A percentile compares a stretch with the other conserved stretches of the same genome.
Evolutionary conservation across 2,113 vertebrate species (phyloP).

Genomic region (Hylia prasina): DNA sequence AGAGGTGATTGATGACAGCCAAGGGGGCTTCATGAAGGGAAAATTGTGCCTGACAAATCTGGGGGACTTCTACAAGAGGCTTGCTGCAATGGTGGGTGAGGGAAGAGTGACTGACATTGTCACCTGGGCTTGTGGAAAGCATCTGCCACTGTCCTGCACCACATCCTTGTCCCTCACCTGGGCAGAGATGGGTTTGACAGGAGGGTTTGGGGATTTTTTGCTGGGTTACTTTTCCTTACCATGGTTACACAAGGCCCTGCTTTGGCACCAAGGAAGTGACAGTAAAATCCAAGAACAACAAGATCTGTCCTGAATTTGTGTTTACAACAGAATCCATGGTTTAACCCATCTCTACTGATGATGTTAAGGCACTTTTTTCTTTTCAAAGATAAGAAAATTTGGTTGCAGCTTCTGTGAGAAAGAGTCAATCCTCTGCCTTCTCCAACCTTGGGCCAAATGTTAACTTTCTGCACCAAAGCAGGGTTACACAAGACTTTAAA

Average conservation of each 20-base stretch:
- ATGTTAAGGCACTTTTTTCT: rapidly evolving
- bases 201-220: background rate
- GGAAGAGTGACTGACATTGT: background rate
- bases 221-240: background rate
- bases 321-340: background rate
- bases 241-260: background rate
- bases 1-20: background rate
- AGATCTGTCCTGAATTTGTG: background rate
- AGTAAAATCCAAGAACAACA: background rate
- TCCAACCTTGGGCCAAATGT: background rate
- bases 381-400: background rate
- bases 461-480: background rate
- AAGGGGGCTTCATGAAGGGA: background rate
- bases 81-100: rapidly evolving
- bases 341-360: background rate
- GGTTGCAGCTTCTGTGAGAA: background rate
- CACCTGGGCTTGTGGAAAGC: background rate
- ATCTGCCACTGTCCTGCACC: background rate
- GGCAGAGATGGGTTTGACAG: background rate
- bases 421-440: background rate
- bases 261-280: background rate
- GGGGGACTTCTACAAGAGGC: background rate
- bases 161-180: background rate
- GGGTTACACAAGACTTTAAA: background rate
- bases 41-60: background rate